Base-by-base conservation (phyloP, 2,888 invertebrate species). In the Hydriomena furcata region DNA sequence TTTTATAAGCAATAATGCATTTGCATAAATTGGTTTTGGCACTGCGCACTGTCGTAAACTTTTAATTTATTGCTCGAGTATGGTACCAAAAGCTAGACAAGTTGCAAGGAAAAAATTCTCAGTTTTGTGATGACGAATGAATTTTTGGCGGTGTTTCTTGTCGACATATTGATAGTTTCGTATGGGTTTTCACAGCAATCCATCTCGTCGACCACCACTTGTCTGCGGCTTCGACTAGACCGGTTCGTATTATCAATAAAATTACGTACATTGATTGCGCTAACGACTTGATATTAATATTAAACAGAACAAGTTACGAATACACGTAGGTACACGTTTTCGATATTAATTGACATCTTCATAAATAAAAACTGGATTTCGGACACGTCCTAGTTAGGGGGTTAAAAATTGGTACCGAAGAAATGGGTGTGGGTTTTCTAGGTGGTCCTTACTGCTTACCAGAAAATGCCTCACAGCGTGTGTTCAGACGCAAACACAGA, bases 21-120 rank as follows among this genome's bases (percentile, higher is more conserved):
- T 53, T 56, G 55, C 58, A 56, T 58, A 58, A 58, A 56, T 55
- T 57, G 56, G n/a, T 61, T 50, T 52, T 52, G 51, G 48, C 46
- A 58, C 52, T 31, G 46, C 10, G 44, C 30, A 46, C 54, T 58
- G 55, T 55, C 52, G 45, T 53, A 58, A 58, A 55, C 28, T 45
- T 52, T 50, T 53, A 58, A 55, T 53, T 53, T 57, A 57, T 51
- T 36, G 38, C 20, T 12, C 44, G 37, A 36, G 43, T 43, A 43
- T 31, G 34, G 43, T 31, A 23, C n/a, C 20, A 4, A 13, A 30
- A 2, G 7, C 7, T 31, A 10, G 40, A 41, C 30, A 31, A 30
- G 8, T 31, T 4, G 23, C n/a, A 30, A 8, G 17, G 17, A 17
- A 17, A 17, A 2, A 17, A 17, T 17, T n/a, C n/a, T n/a, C n/a